Base-by-base conservation (phyloP, 30 jellyfish, hydroid and myxozoan genomes). In the Aurelia aurita region DNA sequence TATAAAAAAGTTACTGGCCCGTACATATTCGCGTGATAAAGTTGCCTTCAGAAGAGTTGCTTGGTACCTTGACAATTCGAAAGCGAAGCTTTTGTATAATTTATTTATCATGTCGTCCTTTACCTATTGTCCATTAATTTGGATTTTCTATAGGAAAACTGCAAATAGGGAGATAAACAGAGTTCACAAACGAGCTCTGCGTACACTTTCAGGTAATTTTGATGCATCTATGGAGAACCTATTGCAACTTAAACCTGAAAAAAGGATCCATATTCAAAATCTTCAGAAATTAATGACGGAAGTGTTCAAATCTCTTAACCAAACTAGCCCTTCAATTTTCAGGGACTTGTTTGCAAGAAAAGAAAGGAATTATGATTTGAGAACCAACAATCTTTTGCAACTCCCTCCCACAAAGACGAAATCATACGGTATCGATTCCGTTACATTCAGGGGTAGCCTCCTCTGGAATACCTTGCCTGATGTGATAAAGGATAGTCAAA, bases 101-200 rank as follows among this genome's bases (percentile, higher is more conserved):
- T 72, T 71, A 45, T 72, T 72, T 72, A 22, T 39, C 31, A 34
- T 74, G 72, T 23, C 74, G 57, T 51, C 27, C 51, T 55, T 55
- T 39, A 74, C 27, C 68, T 74, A 74, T 27, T 74, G 57, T 55
- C 74, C 87, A 9, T 39, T 51, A 28, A 49, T 74, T 74, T 74
- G 74, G 74, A 74, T 74, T 22, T 72, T 70, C 67, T 72, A 71
- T 72, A 71, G 85, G 49, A 72, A 72, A 71, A 6, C 26, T 18
- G 35, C 58, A 44, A 13, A 72, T 21, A 72, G 25, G 23, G 62
- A 72, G 85, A 72, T 72, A 29, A 49, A 72, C 22, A 34, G 71
- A 49, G 43, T 72, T 19, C 85, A 72, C 46, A 39, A 23, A 72
- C 70, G 72, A 22, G 87, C 79, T 2, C 60, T 68, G 39, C 60